phyloP scores from a whole-genome alignment of 2,888 invertebrate species.

The Temnothorax rugatulus region DNA sequence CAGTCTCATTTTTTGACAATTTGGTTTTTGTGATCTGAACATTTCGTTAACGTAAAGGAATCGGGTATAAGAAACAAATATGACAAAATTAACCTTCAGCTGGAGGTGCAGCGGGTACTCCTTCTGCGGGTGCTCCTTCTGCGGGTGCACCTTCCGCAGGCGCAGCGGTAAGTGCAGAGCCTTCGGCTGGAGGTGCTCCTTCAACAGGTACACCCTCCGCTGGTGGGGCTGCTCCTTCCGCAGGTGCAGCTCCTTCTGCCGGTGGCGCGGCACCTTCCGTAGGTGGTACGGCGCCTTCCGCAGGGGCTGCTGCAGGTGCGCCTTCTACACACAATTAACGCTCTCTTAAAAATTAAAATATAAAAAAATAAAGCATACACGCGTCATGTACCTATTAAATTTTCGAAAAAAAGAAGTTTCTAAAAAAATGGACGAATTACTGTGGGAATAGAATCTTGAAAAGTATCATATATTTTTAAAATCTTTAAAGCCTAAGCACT shows the following conservation, averaged over 20 bases:
- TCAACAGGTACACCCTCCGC: slow-evolving; percentile 81
- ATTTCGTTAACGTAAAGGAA: neutral
- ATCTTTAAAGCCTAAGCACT: neutral
- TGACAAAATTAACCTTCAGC: slow-evolving; percentile 77
- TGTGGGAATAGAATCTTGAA: neutral
- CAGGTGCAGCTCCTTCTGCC: slow-evolving; percentile 80
- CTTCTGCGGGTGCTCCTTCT: slow-evolving; percentile 74
- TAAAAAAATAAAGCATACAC: neutral
- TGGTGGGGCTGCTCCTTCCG: slow-evolving; percentile 81
- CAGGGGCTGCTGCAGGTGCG: slow-evolving; percentile 67
- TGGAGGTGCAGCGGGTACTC: slow-evolving; percentile 79
- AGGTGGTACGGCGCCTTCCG: slow-evolving; percentile 71
- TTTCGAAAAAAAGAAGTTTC: neutral
- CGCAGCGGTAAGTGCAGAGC: slow-evolving; percentile 73
- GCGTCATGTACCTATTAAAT: neutral
- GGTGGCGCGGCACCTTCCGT: slow-evolving; percentile 78
- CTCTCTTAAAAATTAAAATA: neutral
- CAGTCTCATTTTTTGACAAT: neutral
- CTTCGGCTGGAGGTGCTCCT: slow-evolving; percentile 83
- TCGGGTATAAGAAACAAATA: neutral
- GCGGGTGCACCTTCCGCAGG: slow-evolving; percentile 70
- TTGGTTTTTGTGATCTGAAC: neutral
- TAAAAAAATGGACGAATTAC: neutral
- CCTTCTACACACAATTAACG: slow-evolving; percentile 55
- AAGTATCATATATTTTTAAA: neutral